A percentile compares a stretch with the other conserved stretches of the same genome.
Conservation (phyloP, 2,888 invertebrate genomes). For the Chesias legatella region DNA sequence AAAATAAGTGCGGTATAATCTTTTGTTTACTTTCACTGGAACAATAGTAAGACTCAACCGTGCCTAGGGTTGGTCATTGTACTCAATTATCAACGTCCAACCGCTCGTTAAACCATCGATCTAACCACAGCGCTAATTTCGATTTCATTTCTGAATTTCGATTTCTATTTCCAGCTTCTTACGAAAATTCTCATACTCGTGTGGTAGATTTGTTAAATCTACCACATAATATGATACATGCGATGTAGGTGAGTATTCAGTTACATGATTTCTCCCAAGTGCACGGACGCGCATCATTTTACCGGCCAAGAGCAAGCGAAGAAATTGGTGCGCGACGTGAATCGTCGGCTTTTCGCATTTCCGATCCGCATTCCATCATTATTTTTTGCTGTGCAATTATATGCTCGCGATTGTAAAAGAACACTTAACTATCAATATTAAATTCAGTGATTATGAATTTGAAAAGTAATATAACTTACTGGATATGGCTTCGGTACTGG, state of each 20-base stretch:
- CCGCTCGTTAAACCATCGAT: conserved; percentile 43
- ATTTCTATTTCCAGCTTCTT: conserved; percentile 20
- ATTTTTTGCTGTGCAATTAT: conserved; percentile 58
- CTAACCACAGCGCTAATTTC: conserved; percentile 35
- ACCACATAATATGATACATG: neutral
- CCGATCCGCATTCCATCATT: conserved; percentile 74
- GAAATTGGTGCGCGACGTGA: conserved; percentile 76
- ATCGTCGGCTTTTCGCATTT: conserved; percentile 56
- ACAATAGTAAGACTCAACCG: conserved; percentile 48
- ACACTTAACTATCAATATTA: conserved; percentile 16
- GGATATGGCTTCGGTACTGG: conserved; percentile 68
- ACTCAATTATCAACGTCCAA: conserved; percentile 44
- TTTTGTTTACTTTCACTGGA: conserved; percentile 43
- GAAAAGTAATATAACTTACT: conserved; percentile 58
- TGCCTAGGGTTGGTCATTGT: conserved; percentile 46
- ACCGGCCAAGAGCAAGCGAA: conserved; percentile 59
- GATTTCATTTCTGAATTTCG: conserved; percentile 33
- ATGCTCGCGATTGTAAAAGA: conserved; percentile 28
- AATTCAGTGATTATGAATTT: no score
- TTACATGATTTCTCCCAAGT: conserved; percentile 67
- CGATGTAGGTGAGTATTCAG: conserved; percentile 34
- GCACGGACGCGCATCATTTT: conserved; percentile 61
- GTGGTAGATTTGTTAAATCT: conserved; percentile 5
- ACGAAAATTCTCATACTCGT: conserved; percentile 5
- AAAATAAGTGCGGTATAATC: conserved; percentile 6